Evolutionary conservation across 53 echinoderm and acorn worm species (phyloP).

Genomic region (Temnopleurus reevesii): DNA sequence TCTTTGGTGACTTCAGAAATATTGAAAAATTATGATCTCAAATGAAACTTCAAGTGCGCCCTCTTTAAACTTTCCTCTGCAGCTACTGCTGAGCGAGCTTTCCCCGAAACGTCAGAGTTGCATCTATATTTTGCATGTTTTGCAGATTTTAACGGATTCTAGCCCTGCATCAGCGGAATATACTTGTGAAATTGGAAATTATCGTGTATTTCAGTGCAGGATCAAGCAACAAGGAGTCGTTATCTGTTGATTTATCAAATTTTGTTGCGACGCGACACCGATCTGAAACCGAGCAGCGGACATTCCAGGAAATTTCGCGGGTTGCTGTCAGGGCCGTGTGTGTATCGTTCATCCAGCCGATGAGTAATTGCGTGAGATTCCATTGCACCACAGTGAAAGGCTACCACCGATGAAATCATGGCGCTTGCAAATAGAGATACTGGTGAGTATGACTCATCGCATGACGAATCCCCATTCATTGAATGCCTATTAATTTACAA

Average conservation of each 20-base stretch:
- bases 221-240: background rate
- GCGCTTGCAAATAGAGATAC: constrained; percentile 15
- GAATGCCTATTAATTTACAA: background rate
- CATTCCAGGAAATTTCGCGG: background rate
- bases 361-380: constrained; percentile 17
- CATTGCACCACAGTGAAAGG: background rate
- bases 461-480: background rate
- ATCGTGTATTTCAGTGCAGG: background rate
- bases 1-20: no score
- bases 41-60: background rate
- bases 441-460: background rate
- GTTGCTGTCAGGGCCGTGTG: constrained; percentile 17
- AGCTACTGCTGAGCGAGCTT: no score
- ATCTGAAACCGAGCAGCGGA: background rate
- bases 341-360: background rate
- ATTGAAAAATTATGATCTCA: no score
- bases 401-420: background rate
- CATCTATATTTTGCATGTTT: background rate
- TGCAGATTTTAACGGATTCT: background rate
- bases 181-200: background rate
- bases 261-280: background rate
- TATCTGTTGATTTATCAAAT: background rate
- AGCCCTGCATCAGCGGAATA: background rate
- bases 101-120: no score
- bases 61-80: background rate